Evolutionary conservation across 2,113 vertebrate species (phyloP).

Genomic region (Crotalus tigris): DNA sequence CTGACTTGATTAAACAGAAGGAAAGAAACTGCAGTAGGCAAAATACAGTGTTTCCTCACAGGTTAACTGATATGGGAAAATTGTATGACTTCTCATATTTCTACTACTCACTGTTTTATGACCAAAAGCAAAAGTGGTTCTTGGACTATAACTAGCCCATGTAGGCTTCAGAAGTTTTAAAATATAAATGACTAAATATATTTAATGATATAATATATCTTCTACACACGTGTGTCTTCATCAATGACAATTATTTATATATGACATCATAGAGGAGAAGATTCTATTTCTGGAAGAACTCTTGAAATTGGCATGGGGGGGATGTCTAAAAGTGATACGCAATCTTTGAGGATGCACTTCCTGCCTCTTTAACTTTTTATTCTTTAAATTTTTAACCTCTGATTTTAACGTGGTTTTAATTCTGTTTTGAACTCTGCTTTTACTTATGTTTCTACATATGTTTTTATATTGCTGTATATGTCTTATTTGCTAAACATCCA

Average conservation of each 20-base stretch:
- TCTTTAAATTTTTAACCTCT: neutral
- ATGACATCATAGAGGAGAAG: neutral
- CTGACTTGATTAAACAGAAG: neutral
- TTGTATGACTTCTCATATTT: neutral
- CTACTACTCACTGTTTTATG: neutral
- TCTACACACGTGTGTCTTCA: neutral
- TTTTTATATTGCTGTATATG: neutral
- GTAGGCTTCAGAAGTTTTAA: neutral
- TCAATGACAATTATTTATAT: neutral
- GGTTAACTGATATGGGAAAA: neutral
- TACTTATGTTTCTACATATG: neutral
- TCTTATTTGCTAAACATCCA: neutral
- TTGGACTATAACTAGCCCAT: neutral
- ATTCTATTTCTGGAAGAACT: neutral
- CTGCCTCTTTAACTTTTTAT: neutral
- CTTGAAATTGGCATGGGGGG: neutral
- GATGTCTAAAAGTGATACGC: neutral
- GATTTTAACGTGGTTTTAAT: neutral
- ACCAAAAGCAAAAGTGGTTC: neutral
- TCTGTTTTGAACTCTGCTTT: neutral
- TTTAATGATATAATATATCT: neutral
- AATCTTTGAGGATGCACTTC: neutral
- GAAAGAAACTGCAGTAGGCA: neutral
- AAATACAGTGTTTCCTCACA: neutral
- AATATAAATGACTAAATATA: neutral